Base-by-base conservation (phyloP, 2,797 vertebrate species). In the Otolemur crassicaudatus region DNA sequence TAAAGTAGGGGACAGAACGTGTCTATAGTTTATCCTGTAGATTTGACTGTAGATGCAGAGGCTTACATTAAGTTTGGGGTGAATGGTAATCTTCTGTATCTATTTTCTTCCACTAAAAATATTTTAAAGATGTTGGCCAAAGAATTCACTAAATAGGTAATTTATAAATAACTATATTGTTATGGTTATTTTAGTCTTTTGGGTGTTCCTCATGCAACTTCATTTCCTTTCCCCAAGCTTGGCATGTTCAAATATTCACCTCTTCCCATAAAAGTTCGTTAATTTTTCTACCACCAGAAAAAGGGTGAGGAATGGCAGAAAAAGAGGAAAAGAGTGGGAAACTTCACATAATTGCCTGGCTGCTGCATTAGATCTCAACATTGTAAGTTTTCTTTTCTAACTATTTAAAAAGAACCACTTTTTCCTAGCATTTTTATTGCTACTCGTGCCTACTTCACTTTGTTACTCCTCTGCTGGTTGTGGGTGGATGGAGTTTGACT, bases 391-490 rank as follows among this genome's bases (percentile, higher is more conserved):
- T 95, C 73, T 97, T 91, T 97, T 91, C 76, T 93, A 95, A 95
- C 83, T 70, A 87, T 93, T 96, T 81, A 94, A 84, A 95, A 95
- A 94, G 46, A 95, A 84, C 9, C 82, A 96, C 87, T 95, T 91
- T 95, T 82, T 37, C 53, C 76, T 79, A 91, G 84, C 58, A 63
- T 85, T 96, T 96, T 95, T 93, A 90, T 94, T 97, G 93, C 89
- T 91, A 93, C 80, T 96, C 73, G 31, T 95, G 83, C 87, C 91
- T 97, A 67, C 94, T 97, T 95, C 43, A 96, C 95, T 97, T 97
- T 97, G 94, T 94, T 97, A 97, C 94, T 97, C 96, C 97, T 97
- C 97, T 98, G 97, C 97, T 97, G 87, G 10, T 72, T 96, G 97
- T 98, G 97, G 97, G 98, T 96, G 97, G 97, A 95, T 96, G 46